Evolutionary conservation across 2,888 invertebrate species (phyloP), one percentile per base, ranked within the genome.

Genomic region (Heliconius ethilla): DNA sequence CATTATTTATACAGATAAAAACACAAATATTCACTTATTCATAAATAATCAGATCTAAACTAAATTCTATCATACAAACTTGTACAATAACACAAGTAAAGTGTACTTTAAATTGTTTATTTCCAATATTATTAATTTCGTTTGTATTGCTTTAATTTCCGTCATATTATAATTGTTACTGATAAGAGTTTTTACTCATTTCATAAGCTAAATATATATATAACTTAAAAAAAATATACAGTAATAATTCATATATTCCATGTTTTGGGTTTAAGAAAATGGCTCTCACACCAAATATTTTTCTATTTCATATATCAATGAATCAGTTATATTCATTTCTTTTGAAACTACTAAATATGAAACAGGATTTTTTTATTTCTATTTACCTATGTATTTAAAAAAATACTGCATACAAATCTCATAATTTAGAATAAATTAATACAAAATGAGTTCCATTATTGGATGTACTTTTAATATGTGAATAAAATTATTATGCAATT

Each of bases 81-180:
- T 69, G n/a, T 40, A 69, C 40, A 40, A 69, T 69, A 69, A 40
- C n/a, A 5, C n/a, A 67, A 40, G 33, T 37, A 40, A 72, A 33
- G 7, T 72, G n/a, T 72, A 59, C 29, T 59, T 59, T n/a, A 13
- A 33, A n/a, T 4, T 59, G 7, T 72, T 72, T 55, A 55, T 59
- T 9, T 10, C 70, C 27, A 33, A 33, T 55, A 72, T n/a, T 70
- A 55, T 22, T 45, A 55, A 72, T 59, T 33, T 72, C n/a, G 29
- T 33, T 55, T 40, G 9, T 72, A 72, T 72, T 72, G 70, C 33
- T 72, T 72, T 59, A n/a, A 59, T 59, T 72, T 55, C 27, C 72
- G n/a, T 69, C 69, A n/a, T 69, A 40, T 18, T 18, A 51, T n/a
- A 40, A 1, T 22, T 63, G 15, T 15, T 6, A 18, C 11, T 27